Evolutionary conservation across 2,888 invertebrate species (phyloP).

Genomic region (Leptinotarsa juncta): DNA sequence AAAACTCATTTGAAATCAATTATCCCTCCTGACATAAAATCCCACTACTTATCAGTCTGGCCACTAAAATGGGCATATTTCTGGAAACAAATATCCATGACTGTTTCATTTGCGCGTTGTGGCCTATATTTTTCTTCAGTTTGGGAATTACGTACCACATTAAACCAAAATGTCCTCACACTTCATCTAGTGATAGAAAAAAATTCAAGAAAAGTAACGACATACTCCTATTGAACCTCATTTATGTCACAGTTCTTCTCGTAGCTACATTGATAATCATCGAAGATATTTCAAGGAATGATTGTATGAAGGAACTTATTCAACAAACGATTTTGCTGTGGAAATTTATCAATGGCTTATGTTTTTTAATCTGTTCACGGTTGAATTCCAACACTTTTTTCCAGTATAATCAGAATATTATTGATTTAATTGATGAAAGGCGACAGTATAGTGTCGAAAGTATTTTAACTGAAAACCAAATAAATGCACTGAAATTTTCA

Average conservation of each 20-base stretch:
- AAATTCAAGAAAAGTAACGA: background rate
- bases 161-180: slow-evolving; percentile 23
- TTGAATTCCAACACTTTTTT: background rate
- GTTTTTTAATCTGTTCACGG: background rate
- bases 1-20: background rate
- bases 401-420: slow-evolving; percentile 1
- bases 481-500: background rate
- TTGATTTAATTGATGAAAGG: slow-evolving; percentile 17
- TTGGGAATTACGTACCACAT: slow-evolving; percentile 22
- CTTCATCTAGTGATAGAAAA: background rate
- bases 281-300: background rate
- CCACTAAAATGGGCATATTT: background rate
- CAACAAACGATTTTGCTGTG: background rate
- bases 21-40: background rate
- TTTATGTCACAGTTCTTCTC: slow-evolving; percentile 8
- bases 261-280: background rate
- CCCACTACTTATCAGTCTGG: background rate
- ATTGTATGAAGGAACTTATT: background rate
- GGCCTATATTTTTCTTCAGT: slow-evolving; percentile 19
- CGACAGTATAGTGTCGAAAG: slow-evolving; percentile 9
- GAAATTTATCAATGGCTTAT: background rate
- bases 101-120: slow-evolving; percentile 27
- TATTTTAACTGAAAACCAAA: slow-evolving; percentile 6
- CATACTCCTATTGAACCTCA: background rate
- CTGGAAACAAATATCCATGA: slow-evolving; percentile 16